Evolutionary conservation across 2,113 vertebrate genomes (phyloP).

Genomic region (Pterocles orientalis): DNA sequence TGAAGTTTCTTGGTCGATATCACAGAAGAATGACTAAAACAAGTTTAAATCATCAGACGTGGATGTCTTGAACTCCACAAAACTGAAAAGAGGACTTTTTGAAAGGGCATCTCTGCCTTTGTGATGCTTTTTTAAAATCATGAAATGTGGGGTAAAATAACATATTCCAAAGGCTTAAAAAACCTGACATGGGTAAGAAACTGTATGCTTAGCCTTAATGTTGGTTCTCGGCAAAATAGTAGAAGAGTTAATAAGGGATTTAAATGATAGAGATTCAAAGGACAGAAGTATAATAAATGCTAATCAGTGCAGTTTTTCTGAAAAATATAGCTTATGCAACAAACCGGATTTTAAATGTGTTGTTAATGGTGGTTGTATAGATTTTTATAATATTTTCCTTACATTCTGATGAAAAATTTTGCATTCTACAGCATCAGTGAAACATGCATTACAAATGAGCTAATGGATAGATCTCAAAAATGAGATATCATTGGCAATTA

Average conservation of each 20-base stretch:
- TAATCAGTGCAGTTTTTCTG: background rate
- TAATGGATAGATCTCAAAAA: slow-evolving; percentile 4
- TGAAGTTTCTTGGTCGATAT: background rate
- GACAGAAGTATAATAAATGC: background rate
- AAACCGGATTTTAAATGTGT: background rate
- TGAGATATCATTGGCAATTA: slow-evolving; percentile 13
- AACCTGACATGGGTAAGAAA: background rate
- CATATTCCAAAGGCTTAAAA: background rate
- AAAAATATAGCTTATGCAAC: background rate
- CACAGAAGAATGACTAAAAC: background rate
- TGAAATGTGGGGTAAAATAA: background rate
- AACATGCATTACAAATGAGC: background rate
- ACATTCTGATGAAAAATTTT: background rate
- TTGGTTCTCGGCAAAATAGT: background rate
- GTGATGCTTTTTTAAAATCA: background rate
- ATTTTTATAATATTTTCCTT: slow-evolving; percentile 12
- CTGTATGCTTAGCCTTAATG: background rate
- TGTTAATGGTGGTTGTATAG: background rate
- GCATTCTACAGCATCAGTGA: background rate
- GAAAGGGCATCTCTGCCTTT: background rate
- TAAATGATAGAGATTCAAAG: background rate
- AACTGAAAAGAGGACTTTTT: background rate
- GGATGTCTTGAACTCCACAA: background rate
- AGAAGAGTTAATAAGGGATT: slow-evolving; percentile 6
- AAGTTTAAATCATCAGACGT: background rate